Conservation (phyloP, 2,888 invertebrate genomes). For the Aphelenchoides bicaudatus region DNA sequence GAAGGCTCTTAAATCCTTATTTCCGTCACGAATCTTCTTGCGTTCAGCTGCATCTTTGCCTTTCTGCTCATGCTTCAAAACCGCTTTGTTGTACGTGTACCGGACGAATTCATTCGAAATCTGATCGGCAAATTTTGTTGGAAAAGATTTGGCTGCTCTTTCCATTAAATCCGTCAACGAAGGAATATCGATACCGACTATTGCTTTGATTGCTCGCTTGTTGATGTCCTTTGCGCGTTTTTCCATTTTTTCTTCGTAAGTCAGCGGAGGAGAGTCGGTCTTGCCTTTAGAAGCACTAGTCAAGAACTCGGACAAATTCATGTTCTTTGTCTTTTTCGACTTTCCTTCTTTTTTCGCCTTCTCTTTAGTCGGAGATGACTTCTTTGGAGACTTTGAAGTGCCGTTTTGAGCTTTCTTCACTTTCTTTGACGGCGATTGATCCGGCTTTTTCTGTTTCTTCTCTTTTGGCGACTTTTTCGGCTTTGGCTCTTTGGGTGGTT, state of each 20-base stretch:
- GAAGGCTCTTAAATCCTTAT: neutral
- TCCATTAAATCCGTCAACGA: neutral
- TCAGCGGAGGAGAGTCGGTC: neutral
- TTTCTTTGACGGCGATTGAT: neutral
- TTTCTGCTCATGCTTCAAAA: constrained; percentile 1
- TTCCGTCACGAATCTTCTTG: neutral
- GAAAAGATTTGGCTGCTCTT: neutral
- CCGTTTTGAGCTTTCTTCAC: neutral
- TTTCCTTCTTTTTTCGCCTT: neutral
- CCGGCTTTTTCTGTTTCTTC: neutral
- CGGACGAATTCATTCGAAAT: constrained; percentile 11
- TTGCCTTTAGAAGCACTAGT: too few relatives aligned
- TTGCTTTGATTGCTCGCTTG: neutral
- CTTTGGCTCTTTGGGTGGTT: neutral
- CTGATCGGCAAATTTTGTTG: neutral
- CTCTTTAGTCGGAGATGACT: neutral
- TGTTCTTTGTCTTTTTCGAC: too few relatives aligned
- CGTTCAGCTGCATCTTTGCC: neutral
- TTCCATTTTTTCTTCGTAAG: neutral
- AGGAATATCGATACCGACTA: neutral
- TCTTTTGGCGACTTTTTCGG: constrained; percentile 7
- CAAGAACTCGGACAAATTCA: too few relatives aligned
- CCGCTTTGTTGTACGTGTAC: neutral
- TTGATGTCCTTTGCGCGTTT: neutral
- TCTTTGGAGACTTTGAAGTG: constrained; percentile 9